Conservation (phyloP, 1,140 invertebrate genomes). For the Zaprionus nigranus region DNA sequence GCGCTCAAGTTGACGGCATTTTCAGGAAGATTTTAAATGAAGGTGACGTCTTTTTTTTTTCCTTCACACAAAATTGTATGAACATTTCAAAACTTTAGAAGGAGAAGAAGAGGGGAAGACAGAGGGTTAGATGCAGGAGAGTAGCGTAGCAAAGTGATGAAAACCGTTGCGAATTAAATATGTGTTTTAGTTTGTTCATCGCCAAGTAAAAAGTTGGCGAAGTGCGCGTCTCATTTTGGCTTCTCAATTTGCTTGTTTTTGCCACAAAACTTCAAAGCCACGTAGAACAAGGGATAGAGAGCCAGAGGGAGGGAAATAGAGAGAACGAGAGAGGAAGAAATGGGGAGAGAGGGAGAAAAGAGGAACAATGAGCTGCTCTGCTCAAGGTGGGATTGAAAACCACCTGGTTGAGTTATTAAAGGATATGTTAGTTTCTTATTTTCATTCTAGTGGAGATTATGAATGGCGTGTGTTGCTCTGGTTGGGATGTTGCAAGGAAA, state of each 20-base stretch:
- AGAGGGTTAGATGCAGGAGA: not conserved
- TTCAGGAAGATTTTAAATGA: conserved; percentile 67
- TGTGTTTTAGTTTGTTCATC: conserved; percentile 37
- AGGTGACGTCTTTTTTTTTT: conserved; percentile 40
- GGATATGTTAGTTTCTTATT: not conserved
- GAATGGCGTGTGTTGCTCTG: not conserved
- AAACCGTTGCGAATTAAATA: conserved; percentile 45
- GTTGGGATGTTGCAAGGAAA: not conserved
- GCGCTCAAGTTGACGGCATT: conserved; percentile 52
- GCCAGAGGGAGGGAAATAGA: not conserved
- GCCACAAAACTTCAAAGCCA: conserved; percentile 10
- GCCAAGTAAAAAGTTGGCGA: conserved; percentile 11
- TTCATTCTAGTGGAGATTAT: conserved; percentile 6
- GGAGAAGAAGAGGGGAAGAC: not conserved
- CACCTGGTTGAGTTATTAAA: conserved; percentile 16
- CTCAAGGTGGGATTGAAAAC: not conserved
- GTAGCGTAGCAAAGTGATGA: conserved; percentile 9
- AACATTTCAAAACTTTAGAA: conserved; percentile 29
- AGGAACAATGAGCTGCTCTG: not conserved
- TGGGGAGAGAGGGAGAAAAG: not conserved
- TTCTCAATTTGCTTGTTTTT: conserved; percentile 16
- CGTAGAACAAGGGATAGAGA: not conserved
- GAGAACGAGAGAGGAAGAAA: not conserved
- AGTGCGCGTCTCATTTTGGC: conserved; percentile 26
- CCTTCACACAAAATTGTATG: conserved; percentile 34